Evolutionary conservation across 2,797 vertebrate species (phyloP), one percentile per base, ranked within the genome.

Genomic region (Malurus leucopterus): DNA sequence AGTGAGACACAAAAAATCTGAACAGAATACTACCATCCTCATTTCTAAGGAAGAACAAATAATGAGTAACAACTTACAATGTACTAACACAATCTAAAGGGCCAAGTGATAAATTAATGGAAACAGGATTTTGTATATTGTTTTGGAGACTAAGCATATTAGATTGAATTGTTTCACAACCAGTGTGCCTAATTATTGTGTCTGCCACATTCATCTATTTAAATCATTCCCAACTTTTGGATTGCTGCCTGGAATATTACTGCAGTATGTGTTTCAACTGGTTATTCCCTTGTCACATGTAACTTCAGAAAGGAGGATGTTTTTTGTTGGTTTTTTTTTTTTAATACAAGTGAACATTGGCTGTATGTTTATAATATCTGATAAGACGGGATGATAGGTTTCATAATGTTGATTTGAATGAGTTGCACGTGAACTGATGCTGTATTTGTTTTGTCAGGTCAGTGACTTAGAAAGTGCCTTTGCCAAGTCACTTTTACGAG

Each of bases 161-260:
- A 94, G 91, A 95, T 94, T 90, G 96, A 94, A 97, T 96, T 97
- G 94, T 96, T 97, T 96, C 96, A 92, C 88, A 95, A 94, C 92
- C 91, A 96, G 95, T 86, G 79, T 93, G 97, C 89, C 96, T 97
- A 97, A 97, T 98, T 98, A 98, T 97, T 96, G 91, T 95, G 97
- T 97, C 98, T 98, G 97, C 97, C 97, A 97, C 96, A 97, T 96
- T 97, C 94, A 73, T 97, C 96, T 95, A 84, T 97, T 95, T 96
- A 96, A 97, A 96, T 96, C 91, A 95, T 96, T 97, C 96, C 97
- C 86, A 92, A 95, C 96, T 96, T 96, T 95, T 98, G 98, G 98
- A 98, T 41, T 89, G 71, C 92, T 97, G 98, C 98, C 98, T 96
- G 94, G 97, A 97, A 97, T 97, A 96, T 95, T 98, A 97, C 97